phyloP scores from a whole-genome alignment of 2,797 vertebrate species.

The Prionace glauca region DNA sequence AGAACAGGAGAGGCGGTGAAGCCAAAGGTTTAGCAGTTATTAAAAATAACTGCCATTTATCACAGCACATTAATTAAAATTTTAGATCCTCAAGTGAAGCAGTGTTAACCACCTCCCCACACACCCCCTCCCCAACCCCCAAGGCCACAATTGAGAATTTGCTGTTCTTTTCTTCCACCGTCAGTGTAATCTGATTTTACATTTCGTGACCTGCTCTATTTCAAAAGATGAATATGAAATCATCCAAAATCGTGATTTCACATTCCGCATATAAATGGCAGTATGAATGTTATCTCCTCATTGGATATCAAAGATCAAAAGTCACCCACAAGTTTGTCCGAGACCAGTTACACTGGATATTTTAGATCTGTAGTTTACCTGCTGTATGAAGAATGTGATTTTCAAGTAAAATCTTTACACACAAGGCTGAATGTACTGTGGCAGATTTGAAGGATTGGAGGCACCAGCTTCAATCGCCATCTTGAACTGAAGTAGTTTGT shows the following conservation, averaged over 20 bases:
- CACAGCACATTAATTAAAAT: not conserved
- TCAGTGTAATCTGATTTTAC: not conserved
- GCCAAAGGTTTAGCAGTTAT: slow-evolving; percentile 29
- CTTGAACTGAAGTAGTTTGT: not conserved
- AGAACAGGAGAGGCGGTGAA: not conserved
- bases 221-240: not conserved
- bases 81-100: not conserved
- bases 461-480: not conserved
- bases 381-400: not conserved
- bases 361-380: not conserved
- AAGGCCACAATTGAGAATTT: not conserved
- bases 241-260: not conserved
- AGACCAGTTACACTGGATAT: not conserved
- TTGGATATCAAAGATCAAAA: not conserved
- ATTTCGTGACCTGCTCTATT: no score
- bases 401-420: not conserved
- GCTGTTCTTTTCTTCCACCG: not conserved
- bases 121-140: no score
- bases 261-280: not conserved
- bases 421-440: not conserved
- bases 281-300: not conserved
- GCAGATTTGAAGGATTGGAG: no score
- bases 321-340: not conserved
- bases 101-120: not conserved
- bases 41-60: slow-evolving; percentile 26